These are phyloP conservation scores for Hippocampus mohnikei DNA, from an alignment of 2,113 vertebrate species.

Conservation along the genomic window DNA sequence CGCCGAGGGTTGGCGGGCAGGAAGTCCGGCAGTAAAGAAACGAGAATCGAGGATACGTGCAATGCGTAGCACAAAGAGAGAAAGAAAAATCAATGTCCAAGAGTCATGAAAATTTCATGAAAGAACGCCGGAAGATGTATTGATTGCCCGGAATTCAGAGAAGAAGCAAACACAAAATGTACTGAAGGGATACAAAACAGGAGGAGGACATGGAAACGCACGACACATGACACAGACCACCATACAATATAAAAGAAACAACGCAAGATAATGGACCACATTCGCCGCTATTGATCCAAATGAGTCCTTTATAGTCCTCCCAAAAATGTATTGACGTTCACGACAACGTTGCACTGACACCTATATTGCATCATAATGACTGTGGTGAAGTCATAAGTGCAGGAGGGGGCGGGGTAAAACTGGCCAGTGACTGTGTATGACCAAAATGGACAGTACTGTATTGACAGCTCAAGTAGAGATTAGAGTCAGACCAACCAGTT, in stretches of 20 bases:
- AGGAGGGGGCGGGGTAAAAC: not conserved
- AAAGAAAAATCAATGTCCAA: not conserved
- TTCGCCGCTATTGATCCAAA: not conserved
- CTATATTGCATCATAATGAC: not conserved
- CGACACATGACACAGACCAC: not conserved
- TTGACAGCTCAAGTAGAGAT: slow-evolving; percentile 4
- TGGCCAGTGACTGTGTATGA: not conserved
- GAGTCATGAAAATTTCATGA: not conserved
- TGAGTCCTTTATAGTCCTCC: not conserved
- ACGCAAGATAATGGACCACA: not conserved
- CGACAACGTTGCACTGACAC: not conserved
- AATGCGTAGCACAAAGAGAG: not conserved
- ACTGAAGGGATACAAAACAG: not conserved
- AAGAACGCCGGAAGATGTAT: not conserved
- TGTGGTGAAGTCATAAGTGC: not conserved
- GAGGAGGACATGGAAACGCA: not conserved
- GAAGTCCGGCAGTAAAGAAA: not conserved
- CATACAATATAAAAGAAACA: not conserved
- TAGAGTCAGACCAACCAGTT: no score
- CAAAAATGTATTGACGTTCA: not conserved
- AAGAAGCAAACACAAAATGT: not conserved
- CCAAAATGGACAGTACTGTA: slow-evolving; percentile 29
- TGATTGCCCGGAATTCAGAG: not conserved
- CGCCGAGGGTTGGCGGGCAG: not conserved
- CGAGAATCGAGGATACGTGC: not conserved